Base-by-base conservation (phyloP, 2,888 invertebrate genomes). In the Cistogaster globosa region DNA sequence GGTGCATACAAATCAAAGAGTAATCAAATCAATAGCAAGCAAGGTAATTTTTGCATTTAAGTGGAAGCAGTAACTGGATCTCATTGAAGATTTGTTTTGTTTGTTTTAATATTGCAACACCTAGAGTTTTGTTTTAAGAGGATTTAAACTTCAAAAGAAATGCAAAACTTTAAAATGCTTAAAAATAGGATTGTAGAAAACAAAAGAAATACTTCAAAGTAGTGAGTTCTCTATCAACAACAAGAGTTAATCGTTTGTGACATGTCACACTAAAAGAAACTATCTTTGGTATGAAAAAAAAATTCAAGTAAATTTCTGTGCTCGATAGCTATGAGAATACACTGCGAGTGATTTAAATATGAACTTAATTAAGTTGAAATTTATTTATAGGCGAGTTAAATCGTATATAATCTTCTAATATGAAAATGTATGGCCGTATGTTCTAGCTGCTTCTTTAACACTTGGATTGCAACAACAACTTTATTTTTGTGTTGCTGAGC, bases 71-170 rank as follows among this genome's bases (percentile, higher is more conserved):
- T 76, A 82, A 82, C 58, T 82, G 9, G 38, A 82, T 76, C 57
- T 65, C 14, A 20, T 76, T 82, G 63, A 82, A 57, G 71, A 63
- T 55, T 22, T 9, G n/a, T 18, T 16, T 53, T 51, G 12, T 36
- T 53, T 8, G 0, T 72, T 58, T 68, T 16, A 18, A 76, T 63
- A 82, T 58, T 58, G 62, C 51, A 58, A 76, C 82, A 82, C 82
- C 76, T 82, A 45, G 12, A 71, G 57, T 71, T 69, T 69, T 57
- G 20, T 55, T 75, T 22, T 76, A 82, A 82, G 82, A 71, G 82
- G 82, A 82, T 82, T 82, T 76, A 38, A 63, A 82, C 82, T 65
- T 82, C 82, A 82, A 82, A 76, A 65, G 82, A 71, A 76, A 74
- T 60, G 57, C 63, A 58, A 62, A 75, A 63, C 75, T 81, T 48